Base-by-base conservation (phyloP, 2,888 invertebrate genomes). In the Dioctria linearis region DNA sequence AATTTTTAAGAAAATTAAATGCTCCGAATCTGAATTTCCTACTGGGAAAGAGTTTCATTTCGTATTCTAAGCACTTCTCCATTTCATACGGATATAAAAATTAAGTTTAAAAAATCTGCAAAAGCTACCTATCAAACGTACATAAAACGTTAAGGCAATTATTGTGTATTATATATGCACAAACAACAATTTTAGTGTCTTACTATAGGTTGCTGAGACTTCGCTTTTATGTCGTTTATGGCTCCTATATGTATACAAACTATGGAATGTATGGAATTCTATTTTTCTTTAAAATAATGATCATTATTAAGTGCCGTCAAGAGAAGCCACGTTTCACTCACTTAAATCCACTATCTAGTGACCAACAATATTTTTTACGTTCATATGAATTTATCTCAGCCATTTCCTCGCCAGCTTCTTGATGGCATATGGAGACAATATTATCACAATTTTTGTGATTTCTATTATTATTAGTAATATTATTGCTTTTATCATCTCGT, bases 391-490 rank as follows among this genome's bases (percentile, higher is more conserved):
- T 80, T 66, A 82, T 76, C 78, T 84, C 83, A 9, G 84, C 84
- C 84, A 84, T 83, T 54, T 79, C 82, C 80, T 84, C 84, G 46
- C 84, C 83, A 46, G 81, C 84, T 46, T 82, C 82, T 25, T 81
- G 79, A 61, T 81, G 75, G 2, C 66, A 67, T 2, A 81, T 78
- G 5, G 82, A 81, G 25, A 80, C 25, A 13, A 81, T 81, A 61
- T 80, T 78, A 40, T 79, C 78, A 8, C 37, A 13, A 59, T 73
- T 63, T 37, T 40, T 69, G 37, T 51, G 43, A 5, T 67, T 59
- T 25, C 39, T 76, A 25, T 78, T 78, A 69, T 59, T 67, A 51
- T 57, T 54, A 57, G 65, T 57, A 59, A 69, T 78, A 9, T 66
- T 59, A 25, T 80, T 75, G 25, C 25, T 1, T 25, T 25, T 25